Percentiles rank a stretch among this genome's conserved stretches.
Evolutionary conservation across 2,797 vertebrate genomes (phyloP).

Genomic region (Dallia pectoralis): DNA sequence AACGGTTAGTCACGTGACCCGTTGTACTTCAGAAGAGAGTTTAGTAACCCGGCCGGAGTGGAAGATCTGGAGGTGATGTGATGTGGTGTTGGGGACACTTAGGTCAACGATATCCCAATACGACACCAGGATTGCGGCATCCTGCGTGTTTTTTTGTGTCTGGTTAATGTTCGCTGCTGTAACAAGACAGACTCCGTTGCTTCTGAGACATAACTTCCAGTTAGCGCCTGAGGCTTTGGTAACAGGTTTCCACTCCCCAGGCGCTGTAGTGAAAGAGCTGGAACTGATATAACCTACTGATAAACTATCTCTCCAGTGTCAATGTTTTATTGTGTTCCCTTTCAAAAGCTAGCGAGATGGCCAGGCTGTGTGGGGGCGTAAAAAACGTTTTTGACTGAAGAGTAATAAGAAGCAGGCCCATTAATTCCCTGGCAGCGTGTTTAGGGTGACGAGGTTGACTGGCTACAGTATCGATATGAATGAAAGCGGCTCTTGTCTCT

Average conservation of each 20-base stretch:
- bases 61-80: not conserved
- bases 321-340: constrained; percentile 2
- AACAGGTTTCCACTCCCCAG: not conserved
- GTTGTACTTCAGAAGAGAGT: constrained; percentile 22
- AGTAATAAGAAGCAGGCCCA: constrained; percentile 32
- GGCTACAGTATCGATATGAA: constrained; percentile 43
- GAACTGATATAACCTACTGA: constrained; percentile 2
- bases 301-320: constrained; percentile 7
- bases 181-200: not conserved
- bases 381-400: not conserved
- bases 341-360: not conserved
- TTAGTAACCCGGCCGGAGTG: constrained; percentile 14
- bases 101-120: not conserved
- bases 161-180: not conserved
- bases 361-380: not conserved
- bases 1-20: constrained; percentile 21
- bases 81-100: not conserved
- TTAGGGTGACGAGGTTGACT: constrained; percentile 25
- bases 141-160: not conserved
- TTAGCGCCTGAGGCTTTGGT: constrained; percentile 12
- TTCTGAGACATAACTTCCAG: constrained; percentile 5
- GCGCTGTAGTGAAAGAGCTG: constrained; percentile 1
- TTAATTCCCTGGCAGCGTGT: constrained; percentile 54
- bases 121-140: not conserved
- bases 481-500: constrained; percentile 68